These are phyloP conservation scores for Holothuria glaberrima DNA, from an alignment of 35 echinoderm and acorn worm genomes.

Conservation along the genomic window DNA sequence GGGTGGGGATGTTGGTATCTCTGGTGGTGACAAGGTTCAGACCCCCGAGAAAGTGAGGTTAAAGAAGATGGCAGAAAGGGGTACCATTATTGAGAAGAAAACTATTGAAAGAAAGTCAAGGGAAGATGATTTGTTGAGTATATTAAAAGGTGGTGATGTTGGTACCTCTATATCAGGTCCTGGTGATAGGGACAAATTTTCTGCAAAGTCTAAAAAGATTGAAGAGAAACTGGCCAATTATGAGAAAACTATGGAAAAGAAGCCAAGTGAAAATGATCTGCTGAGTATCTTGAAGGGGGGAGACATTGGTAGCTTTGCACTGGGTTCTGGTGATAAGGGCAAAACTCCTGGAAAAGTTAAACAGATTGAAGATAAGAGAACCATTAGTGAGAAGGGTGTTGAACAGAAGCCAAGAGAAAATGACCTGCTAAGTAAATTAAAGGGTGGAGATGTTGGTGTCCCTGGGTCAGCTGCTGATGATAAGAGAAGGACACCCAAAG, in stretches of 20 bases:
- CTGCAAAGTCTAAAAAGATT: neutral
- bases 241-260: no score
- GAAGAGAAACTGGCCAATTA: no score
- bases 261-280: neutral
- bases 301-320: neutral
- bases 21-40: no score
- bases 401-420: neutral
- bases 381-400: neutral
- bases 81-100: neutral
- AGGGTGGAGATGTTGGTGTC: constrained; percentile 4
- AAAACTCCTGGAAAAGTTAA: neutral
- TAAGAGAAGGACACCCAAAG: no score
- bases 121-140: constrained; percentile 28
- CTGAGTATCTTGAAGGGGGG: constrained; percentile 32
- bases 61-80: no score
- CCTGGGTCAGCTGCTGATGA: no score
- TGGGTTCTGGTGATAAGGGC: neutral
- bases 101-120: neutral
- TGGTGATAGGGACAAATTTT: neutral
- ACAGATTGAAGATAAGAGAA: neutral
- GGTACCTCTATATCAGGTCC: neutral
- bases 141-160: constrained; percentile 36
- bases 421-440: constrained; percentile 31
- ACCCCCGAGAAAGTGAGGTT: no score
- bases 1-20: neutral